A percentile compares a stretch with the other conserved stretches of the same genome.
phyloP scores from a whole-genome alignment of 2,113 vertebrate genomes.

The Hipposideros armiger region DNA sequence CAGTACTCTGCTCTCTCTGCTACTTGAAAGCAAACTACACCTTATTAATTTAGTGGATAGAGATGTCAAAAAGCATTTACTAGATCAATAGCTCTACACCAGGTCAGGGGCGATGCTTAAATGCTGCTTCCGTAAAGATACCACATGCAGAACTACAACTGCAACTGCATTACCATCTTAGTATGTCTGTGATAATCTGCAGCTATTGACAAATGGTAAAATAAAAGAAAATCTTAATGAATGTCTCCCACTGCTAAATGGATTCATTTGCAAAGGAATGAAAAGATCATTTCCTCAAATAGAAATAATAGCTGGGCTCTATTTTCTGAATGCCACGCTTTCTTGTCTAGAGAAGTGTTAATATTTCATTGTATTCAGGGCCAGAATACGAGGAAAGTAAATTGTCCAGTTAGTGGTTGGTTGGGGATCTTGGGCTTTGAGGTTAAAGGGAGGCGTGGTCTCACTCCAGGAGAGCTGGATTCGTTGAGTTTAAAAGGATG shows the following conservation, averaged over 20 bases:
- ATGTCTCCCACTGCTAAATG: neutral
- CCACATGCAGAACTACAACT: neutral
- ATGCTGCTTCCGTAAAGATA: neutral
- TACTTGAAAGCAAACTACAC: neutral
- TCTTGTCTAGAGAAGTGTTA: neutral
- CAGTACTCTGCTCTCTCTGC: neutral
- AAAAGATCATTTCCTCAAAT: neutral
- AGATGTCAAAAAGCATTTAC: neutral
- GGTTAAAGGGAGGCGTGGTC: neutral
- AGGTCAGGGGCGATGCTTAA: neutral
- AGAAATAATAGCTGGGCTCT: neutral
- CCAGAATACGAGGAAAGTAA: neutral
- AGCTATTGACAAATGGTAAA: neutral
- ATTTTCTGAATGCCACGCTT: neutral
- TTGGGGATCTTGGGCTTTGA: neutral
- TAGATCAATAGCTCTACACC: neutral
- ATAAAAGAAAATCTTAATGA: conserved; percentile 2
- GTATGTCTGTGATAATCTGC: neutral
- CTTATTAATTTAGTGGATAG: neutral
- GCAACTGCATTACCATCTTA: neutral
- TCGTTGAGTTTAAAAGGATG: neutral
- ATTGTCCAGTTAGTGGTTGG: neutral
- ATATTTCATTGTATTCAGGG: neutral
- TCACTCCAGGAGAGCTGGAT: neutral
- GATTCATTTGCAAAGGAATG: neutral